These are phyloP conservation scores for Henricia sp. DNA, from an alignment of 53 echinoderm and acorn worm species.

Conservation along the genomic window DNA sequence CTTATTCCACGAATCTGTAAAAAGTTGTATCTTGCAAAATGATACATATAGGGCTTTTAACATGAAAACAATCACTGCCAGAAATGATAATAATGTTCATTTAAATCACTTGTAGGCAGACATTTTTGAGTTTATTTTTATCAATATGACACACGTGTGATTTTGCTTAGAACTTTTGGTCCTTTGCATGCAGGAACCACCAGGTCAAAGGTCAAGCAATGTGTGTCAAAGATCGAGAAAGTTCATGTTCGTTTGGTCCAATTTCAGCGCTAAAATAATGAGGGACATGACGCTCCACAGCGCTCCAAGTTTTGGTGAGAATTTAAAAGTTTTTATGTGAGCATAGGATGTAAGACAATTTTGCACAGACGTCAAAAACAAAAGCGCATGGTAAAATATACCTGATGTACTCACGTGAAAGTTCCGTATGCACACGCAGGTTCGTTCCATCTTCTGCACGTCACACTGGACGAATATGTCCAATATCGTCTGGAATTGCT, in stretches of 20 bases:
- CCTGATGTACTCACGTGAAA: neutral
- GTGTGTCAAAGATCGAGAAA: conserved; percentile 55
- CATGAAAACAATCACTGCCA: too few species aligned
- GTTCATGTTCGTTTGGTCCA: conserved; percentile 75
- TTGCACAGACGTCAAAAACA: neutral
- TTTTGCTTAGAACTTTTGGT: neutral
- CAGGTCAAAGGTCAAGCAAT: conserved; percentile 7
- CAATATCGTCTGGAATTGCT: conserved; percentile 43
- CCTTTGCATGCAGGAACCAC: neutral
- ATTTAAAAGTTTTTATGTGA: neutral
- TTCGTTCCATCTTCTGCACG: conserved; percentile 68
- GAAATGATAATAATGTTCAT: too few species aligned
- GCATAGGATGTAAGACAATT: neutral
- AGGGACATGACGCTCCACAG: conserved; percentile 74
- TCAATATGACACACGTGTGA: neutral
- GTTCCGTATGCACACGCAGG: conserved; percentile 17
- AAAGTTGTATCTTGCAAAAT: too few species aligned
- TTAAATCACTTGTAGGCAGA: too few species aligned
- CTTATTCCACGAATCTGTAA: too few species aligned
- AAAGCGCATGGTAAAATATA: neutral
- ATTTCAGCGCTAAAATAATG: conserved; percentile 64
- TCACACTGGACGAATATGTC: conserved; percentile 72
- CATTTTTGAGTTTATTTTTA: too few species aligned
- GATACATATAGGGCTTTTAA: too few species aligned
- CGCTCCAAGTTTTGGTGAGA: conserved; percentile 78